Evolutionary conservation across 2,113 vertebrate genomes (phyloP), one percentile per base, ranked within the genome.

Genomic region (Elephas maximus): DNA sequence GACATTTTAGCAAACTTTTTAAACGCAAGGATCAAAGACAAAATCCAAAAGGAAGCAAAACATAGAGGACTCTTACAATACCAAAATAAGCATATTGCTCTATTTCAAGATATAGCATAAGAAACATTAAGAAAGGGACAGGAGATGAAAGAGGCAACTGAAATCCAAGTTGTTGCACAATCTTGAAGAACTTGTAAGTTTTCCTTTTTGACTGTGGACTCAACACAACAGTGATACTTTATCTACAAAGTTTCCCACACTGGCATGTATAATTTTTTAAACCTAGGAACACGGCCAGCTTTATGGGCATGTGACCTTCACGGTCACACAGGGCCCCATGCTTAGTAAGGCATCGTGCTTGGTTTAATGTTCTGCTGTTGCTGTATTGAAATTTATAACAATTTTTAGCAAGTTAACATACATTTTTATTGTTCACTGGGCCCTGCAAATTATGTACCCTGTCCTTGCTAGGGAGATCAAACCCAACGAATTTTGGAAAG

Each of bases 21-120:
- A 83, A 93, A 96, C 30, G 96, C 24, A 67, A 71, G 21, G 71
- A 95, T 93, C 90, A 98, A 96, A 95, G 84, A 84, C 84, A 96
- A 96, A 89, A 81, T 87, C 77, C 88, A 33, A 96, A 94, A 95
- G 48, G 57, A 94, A 96, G 44, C 33, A 95, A 84, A 93, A 10
- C 76, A 71, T 33, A 97, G 80, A 93, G 33, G 48, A 93, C 63
- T 92, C 28, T 86, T 94, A 87, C 4, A 73, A 71, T 78, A 83
- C 10, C 37, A 92, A 97, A 97, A 90, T 80, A 92, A 97, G 48
- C 65, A 90, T 81, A 88, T 85, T 73, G 11, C 45, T 88, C 26
- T 92, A 87, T 95, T 94, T 97, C 30, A 90, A 96, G 87, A 57
- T 80, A 76, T 7, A 80, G 23, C n/a, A 69, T 65, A 53, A 93